Evolutionary conservation across 2,113 vertebrate species (phyloP).

Genomic region (Dipodomys ordii): DNA sequence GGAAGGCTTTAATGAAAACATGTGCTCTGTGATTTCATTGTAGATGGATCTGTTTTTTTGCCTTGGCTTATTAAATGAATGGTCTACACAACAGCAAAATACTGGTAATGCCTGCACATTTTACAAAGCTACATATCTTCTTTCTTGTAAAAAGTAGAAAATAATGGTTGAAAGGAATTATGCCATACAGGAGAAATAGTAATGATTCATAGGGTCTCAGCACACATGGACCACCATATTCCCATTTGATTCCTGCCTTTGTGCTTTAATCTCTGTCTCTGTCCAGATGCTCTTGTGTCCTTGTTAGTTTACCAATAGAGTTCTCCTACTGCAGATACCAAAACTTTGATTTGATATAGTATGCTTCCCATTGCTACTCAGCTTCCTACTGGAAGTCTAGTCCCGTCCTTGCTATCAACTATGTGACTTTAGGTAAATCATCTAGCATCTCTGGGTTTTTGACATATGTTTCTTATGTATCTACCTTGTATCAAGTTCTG

Average conservation of each 20-base stretch:
- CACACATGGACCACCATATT: slow-evolving; percentile 78
- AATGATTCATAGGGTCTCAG: slow-evolving; percentile 78
- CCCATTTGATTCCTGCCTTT: slow-evolving; percentile 57
- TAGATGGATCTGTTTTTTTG: slow-evolving; percentile 76
- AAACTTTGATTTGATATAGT: not conserved
- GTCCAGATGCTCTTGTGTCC: not conserved
- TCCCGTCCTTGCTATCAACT: slow-evolving; percentile 2
- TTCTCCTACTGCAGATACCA: not conserved
- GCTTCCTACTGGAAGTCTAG: not conserved
- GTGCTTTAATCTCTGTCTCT: not conserved
- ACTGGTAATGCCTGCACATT: slow-evolving; percentile 77
- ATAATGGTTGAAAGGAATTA: slow-evolving; percentile 75
- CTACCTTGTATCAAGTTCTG: not conserved
- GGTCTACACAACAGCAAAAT: slow-evolving; percentile 84
- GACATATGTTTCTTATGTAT: not conserved
- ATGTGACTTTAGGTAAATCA: not conserved
- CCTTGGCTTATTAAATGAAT: slow-evolving; percentile 83
- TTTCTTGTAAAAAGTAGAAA: slow-evolving; percentile 83
- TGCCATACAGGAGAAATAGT: slow-evolving; percentile 73
- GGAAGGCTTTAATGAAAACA: slow-evolving; percentile 82
- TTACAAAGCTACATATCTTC: slow-evolving; percentile 79
- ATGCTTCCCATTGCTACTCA: not conserved
- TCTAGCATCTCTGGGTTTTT: slow-evolving; percentile 18
- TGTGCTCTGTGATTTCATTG: slow-evolving; percentile 82
- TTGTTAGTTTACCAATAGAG: not conserved